These are phyloP conservation scores for Caenorhabditis latens DNA, from an alignment of 1,140 invertebrate genomes.

Conservation along the genomic window DNA sequence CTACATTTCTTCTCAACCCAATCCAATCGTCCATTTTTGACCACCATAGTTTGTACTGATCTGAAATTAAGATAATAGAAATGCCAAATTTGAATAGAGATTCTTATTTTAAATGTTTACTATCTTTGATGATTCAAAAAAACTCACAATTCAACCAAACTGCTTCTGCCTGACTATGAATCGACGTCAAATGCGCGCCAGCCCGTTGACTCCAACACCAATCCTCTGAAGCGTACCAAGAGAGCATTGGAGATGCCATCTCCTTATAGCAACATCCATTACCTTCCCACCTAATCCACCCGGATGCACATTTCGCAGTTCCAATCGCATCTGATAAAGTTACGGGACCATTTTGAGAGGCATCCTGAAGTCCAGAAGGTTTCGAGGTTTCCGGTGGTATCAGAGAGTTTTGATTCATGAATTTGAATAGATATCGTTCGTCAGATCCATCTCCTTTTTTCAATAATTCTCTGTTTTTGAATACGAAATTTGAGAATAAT, in stretches of 20 bases:
- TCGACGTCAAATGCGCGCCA: not conserved
- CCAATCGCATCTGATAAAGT: conserved; percentile 1
- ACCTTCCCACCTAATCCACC: not conserved
- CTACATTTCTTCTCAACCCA: conserved; percentile 3
- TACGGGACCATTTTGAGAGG: not conserved
- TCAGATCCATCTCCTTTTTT: conserved; percentile 12
- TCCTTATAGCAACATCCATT: conserved; percentile 22
- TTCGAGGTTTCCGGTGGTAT: not conserved
- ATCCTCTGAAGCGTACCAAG: conserved; percentile 23
- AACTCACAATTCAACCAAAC: conserved; percentile 7
- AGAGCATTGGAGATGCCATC: conserved; percentile 11
- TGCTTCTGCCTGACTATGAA: conserved; percentile 23
- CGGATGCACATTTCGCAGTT: conserved; percentile 24
- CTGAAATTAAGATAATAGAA: not conserved
- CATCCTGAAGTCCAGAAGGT: not conserved
- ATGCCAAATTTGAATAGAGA: not conserved
- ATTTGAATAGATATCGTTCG: conserved; percentile 12
- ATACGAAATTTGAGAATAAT: conserved; percentile 7
- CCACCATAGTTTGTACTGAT: conserved; percentile 19
- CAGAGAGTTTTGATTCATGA: conserved; percentile 10
- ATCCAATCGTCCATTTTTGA: conserved; percentile 44
- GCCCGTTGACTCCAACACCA: conserved; percentile 19
- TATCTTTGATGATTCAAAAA: not conserved
- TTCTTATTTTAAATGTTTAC: not conserved
- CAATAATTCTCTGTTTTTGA: not conserved